Conservation (phyloP, 2,797 vertebrate species). For the Xiphophorus birchmanni region DNA sequence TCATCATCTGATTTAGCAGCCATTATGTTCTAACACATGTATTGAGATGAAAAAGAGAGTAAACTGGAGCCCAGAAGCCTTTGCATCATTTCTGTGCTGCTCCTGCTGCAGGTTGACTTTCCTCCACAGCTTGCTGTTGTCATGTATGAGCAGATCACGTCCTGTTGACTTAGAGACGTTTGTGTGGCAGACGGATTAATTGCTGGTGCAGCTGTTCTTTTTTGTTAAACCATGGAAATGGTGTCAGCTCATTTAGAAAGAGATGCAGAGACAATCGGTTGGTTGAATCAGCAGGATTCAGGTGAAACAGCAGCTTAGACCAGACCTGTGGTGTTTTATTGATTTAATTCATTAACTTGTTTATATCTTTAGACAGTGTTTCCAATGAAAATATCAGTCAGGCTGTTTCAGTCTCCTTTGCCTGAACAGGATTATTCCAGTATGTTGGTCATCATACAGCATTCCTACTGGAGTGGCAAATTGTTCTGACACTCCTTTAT, state of each 20-base stretch:
- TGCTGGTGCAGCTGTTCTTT: conserved; percentile 51
- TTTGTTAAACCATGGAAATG: conserved; percentile 63
- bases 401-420: conserved; percentile 47
- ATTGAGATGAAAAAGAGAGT: not conserved
- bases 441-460: conserved; percentile 50
- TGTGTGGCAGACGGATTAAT: conserved; percentile 55
- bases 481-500: conserved; percentile 66
- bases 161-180: conserved; percentile 52
- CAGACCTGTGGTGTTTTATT: conserved; percentile 47
- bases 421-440: conserved; percentile 75
- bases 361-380: conserved; percentile 64
- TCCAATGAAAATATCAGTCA: conserved; percentile 52
- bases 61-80: conserved; percentile 26
- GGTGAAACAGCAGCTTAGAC: conserved; percentile 73
- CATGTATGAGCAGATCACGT: conserved; percentile 27
- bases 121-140: conserved; percentile 23
- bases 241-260: conserved; percentile 62
- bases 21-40: not conserved
- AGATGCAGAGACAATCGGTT: conserved; percentile 61
- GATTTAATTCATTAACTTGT: conserved; percentile 41
- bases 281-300: conserved; percentile 64
- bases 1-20: not conserved
- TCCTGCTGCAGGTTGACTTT: conserved; percentile 49
- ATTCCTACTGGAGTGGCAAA: conserved; percentile 65
- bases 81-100: conserved; percentile 26